Percentiles rank a stretch among this genome's conserved stretches.
These are phyloP conservation scores for Spinibarbus caldwelli DNA, from an alignment of 2,797 vertebrate genomes.

Conservation along the genomic window DNA sequence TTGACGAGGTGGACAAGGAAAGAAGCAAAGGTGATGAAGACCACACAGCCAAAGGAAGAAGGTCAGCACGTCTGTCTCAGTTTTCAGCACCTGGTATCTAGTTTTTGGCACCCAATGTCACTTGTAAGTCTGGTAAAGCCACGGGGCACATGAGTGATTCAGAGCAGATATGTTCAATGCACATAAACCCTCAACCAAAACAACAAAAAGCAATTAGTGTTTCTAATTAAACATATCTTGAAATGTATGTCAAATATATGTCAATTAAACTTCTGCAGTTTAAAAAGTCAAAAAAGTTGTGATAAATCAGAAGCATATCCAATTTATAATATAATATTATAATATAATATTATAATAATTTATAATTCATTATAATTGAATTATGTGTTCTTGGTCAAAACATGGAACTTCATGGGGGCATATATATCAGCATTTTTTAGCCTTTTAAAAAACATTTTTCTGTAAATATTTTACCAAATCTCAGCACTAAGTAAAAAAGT, in stretches of 20 bases:
- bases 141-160: background rate
- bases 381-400: background rate
- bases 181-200: background rate
- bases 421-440: too few species aligned
- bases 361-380: background rate
- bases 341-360: background rate
- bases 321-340: background rate
- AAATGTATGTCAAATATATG: background rate
- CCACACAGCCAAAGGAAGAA: slow-evolving; percentile 41
- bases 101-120: background rate
- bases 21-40: slow-evolving; percentile 48
- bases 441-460: too few species aligned
- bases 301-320: background rate
- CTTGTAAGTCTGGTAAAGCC: background rate
- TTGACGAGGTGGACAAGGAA: slow-evolving; percentile 45
- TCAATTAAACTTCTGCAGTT: background rate
- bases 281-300: background rate
- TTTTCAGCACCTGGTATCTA: slow-evolving; percentile 15
- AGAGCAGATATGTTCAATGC: background rate
- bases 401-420: background rate
- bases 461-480: background rate
- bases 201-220: background rate
- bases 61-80: slow-evolving; percentile 40
- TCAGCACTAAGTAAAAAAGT: background rate
- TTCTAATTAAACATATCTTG: background rate